These are phyloP conservation scores for Macrophya annulata DNA, from an alignment of 2,888 invertebrate genomes.

Conservation along the genomic window DNA sequence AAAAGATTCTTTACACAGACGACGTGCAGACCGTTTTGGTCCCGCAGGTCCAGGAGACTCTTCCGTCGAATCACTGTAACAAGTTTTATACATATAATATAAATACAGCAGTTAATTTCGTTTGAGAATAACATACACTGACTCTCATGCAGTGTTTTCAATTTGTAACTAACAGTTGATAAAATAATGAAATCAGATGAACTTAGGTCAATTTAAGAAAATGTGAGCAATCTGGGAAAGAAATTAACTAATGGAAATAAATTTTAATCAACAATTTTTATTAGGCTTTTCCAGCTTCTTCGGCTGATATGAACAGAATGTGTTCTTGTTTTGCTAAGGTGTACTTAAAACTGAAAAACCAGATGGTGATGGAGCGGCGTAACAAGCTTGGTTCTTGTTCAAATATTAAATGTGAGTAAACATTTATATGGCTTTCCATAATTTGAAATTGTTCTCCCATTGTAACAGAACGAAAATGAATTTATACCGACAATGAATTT, in stretches of 20 bases:
- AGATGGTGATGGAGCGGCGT: too few relatives aligned
- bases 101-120: background rate
- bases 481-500: background rate
- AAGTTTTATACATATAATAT: conserved; percentile 21
- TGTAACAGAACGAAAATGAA: background rate
- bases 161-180: background rate
- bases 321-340: too few relatives aligned
- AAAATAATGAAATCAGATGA: background rate
- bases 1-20: conserved; percentile 83
- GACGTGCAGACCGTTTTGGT: conserved; percentile 84
- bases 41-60: conserved; percentile 80
- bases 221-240: background rate
- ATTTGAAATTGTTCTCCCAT: too few relatives aligned
- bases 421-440: too few relatives aligned
- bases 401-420: too few relatives aligned
- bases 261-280: too few relatives aligned
- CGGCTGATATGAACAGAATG: too few relatives aligned
- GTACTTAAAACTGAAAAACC: too few relatives aligned
- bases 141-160: background rate
- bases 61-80: conserved; percentile 70
- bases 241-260: too few relatives aligned
- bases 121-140: background rate
- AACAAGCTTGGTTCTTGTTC: too few relatives aligned
- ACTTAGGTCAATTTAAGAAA: background rate
- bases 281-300: too few relatives aligned